Evolutionary conservation across 2,797 vertebrate species (phyloP).

Genomic region (Adrianichthys oophorus): DNA sequence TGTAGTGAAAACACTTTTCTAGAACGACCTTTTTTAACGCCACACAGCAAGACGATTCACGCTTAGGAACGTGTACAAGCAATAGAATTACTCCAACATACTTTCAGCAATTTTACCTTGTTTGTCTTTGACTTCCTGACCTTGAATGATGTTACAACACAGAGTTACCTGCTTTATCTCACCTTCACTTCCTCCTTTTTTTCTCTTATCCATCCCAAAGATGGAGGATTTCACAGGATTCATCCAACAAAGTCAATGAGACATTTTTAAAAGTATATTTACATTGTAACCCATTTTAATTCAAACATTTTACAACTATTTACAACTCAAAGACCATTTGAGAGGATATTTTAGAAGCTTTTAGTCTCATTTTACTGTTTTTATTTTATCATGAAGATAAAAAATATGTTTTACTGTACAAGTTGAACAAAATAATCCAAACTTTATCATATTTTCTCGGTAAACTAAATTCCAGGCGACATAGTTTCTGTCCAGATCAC

Average conservation of each 20-base stretch:
- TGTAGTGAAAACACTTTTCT: constrained; percentile 50
- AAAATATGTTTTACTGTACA: too few species aligned
- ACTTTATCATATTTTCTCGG: too few species aligned
- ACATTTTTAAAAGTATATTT: too few species aligned
- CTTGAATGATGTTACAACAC: constrained; percentile 25
- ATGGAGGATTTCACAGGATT: constrained; percentile 7
- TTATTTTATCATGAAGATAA: background rate
- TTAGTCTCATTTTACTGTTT: background rate
- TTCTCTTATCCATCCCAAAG: constrained; percentile 6
- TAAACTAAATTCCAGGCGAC: too few species aligned
- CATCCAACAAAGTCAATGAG: background rate
- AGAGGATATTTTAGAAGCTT: background rate
- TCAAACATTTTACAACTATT: background rate
- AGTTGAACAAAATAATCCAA: too few species aligned
- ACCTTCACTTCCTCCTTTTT: constrained; percentile 19
- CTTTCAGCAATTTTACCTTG: constrained; percentile 42
- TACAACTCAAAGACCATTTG: background rate
- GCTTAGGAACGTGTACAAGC: constrained; percentile 60
- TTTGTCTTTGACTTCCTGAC: constrained; percentile 46
- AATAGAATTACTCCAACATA: constrained; percentile 63
- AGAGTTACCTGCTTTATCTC: constrained; percentile 7
- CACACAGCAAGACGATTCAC: constrained; percentile 41
- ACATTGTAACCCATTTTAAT: too few species aligned
- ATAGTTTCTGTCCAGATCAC: too few species aligned
- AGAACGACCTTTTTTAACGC: constrained; percentile 24